Evolutionary conservation across 2,888 invertebrate species (phyloP).

Genomic region (Hypercompe scribonia): DNA sequence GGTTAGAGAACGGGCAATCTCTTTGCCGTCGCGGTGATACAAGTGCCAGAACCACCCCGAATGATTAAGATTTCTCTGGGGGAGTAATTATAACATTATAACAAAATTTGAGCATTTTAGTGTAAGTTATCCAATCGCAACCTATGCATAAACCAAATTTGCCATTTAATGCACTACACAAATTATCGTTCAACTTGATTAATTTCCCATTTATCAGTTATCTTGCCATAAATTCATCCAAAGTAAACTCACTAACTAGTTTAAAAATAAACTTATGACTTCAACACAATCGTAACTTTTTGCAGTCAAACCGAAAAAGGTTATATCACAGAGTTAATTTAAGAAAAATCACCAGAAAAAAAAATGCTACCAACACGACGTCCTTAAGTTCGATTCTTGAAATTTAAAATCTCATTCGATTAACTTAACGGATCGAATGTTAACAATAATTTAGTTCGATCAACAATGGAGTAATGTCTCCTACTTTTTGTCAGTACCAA

Average conservation of each 20-base stretch:
- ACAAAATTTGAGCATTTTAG: not conserved
- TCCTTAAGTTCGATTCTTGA: conserved; percentile 57
- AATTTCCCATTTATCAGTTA: not conserved
- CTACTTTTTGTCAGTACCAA: conserved; percentile 53
- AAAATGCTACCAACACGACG: conserved; percentile 44
- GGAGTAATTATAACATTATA: too few species aligned
- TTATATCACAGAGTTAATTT: conserved; percentile 49
- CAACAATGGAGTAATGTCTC: conserved; percentile 61
- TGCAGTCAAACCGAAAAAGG: conserved; percentile 40
- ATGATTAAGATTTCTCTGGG: too few species aligned
- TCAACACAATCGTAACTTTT: conserved; percentile 35
- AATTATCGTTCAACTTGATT: not conserved
- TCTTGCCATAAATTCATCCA: not conserved
- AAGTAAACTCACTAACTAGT: conserved; percentile 31
- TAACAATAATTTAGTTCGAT: conserved; percentile 60
- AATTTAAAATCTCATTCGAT: conserved; percentile 61
- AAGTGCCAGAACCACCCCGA: not conserved
- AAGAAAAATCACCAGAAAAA: conserved; percentile 40
- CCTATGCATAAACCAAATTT: not conserved
- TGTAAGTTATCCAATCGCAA: not conserved
- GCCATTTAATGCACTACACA: too few species aligned
- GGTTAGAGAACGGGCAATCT: not conserved
- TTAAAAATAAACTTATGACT: conserved; percentile 31
- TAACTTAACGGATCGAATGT: conserved; percentile 59
- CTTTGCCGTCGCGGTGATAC: not conserved